Percentiles rank a stretch among this genome's conserved stretches.
phyloP scores from a whole-genome alignment of 2,797 vertebrate genomes.

The Phalanger gymnotis region DNA sequence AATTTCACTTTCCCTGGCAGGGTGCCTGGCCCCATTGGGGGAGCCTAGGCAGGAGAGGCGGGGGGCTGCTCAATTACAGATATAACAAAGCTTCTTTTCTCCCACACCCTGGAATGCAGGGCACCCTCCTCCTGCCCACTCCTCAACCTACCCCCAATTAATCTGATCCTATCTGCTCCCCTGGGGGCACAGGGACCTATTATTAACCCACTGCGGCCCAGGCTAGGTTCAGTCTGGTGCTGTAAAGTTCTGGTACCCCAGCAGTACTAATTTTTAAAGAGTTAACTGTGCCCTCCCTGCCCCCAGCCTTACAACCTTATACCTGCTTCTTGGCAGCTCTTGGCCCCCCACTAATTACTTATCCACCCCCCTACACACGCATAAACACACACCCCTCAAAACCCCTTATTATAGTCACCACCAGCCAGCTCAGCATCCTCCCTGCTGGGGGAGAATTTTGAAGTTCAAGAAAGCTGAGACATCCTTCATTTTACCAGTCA shows the following conservation, averaged over 20 bases:
- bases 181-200: slow-evolving; percentile 22
- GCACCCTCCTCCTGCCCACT: background rate
- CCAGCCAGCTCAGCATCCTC: background rate
- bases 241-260: no score
- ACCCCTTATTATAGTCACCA: slow-evolving; percentile 1
- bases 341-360: background rate
- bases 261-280: background rate
- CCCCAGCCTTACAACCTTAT: background rate
- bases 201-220: background rate
- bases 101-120: background rate
- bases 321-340: background rate
- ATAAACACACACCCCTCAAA: background rate
- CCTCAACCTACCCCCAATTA: slow-evolving; percentile 1
- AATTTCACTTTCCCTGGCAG: slow-evolving; percentile 57
- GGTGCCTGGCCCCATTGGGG: slow-evolving; percentile 11
- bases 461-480: background rate
- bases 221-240: background rate
- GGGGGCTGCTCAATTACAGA: slow-evolving; percentile 48
- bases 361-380: background rate
- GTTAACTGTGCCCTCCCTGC: background rate
- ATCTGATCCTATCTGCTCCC: slow-evolving; percentile 9
- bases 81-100: slow-evolving; percentile 73
- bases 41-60: slow-evolving; percentile 2
- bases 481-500: background rate
- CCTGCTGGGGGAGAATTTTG: background rate